These are phyloP conservation scores for Tor tambroides DNA, from an alignment of 2,113 vertebrate species.

Conservation along the genomic window DNA sequence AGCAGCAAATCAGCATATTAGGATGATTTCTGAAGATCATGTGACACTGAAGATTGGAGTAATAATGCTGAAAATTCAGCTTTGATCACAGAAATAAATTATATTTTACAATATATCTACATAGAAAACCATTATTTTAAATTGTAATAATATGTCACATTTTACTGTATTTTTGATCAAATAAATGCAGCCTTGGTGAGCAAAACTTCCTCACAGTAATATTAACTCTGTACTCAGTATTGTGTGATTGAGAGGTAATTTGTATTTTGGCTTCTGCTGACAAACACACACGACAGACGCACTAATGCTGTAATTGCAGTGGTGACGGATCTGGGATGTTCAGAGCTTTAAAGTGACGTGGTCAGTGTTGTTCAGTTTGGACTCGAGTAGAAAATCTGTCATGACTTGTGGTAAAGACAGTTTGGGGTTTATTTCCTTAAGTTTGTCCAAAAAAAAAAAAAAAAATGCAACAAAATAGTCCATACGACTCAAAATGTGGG, in stretches of 20 bases:
- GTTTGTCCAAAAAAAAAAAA: no score
- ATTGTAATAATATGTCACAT: background rate
- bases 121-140: background rate
- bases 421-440: no score
- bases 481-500: background rate
- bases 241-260: slow-evolving; percentile 9
- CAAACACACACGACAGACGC: slow-evolving; percentile 25
- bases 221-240: no score
- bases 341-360: background rate
- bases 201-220: background rate
- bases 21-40: no score
- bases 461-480: background rate
- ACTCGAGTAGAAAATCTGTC: no score
- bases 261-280: slow-evolving; percentile 19
- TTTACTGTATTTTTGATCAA: background rate
- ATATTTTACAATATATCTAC: background rate
- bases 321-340: slow-evolving; percentile 38
- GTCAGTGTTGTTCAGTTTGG: background rate
- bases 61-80: background rate
- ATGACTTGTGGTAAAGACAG: no score
- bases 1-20: no score
- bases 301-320: slow-evolving; percentile 35
- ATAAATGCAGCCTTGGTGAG: background rate
- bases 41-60: background rate
- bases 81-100: no score